phyloP scores from a whole-genome alignment of 1,140 invertebrate species.

The Doryteuthis pealeii region DNA sequence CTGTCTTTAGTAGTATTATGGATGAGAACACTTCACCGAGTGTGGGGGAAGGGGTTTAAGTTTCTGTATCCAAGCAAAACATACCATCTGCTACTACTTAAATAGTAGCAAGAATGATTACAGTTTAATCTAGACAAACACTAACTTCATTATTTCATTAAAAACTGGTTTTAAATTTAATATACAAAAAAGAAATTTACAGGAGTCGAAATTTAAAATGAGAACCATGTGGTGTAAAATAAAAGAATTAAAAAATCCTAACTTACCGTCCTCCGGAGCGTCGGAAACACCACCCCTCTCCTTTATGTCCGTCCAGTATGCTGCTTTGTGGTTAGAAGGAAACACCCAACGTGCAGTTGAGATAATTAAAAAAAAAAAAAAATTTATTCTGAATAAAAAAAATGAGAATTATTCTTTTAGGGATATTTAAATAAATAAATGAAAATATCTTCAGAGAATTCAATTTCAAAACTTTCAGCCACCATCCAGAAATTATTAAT shows the following conservation, averaged over 20 bases:
- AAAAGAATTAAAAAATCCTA: slow-evolving; percentile 14
- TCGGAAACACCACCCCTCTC: slow-evolving; percentile 96
- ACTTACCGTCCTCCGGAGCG: slow-evolving; percentile 91
- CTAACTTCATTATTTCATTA: too few species aligned
- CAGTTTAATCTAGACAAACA: too few species aligned
- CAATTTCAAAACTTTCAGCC: too few species aligned
- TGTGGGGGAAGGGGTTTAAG: too few species aligned
- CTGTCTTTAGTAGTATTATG: too few species aligned
- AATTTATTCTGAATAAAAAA: neutral
- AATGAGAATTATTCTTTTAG: neutral
- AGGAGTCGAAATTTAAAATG: neutral
- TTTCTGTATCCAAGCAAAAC: too few species aligned
- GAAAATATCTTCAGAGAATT: too few species aligned
- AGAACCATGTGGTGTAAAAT: slow-evolving; percentile 4
- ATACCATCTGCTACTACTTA: too few species aligned
- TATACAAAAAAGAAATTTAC: neutral
- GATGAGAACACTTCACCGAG: too few species aligned
- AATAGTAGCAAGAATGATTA: too few species aligned
- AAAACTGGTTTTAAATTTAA: neutral
- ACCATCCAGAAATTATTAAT: too few species aligned
- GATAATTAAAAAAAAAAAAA: slow-evolving; percentile 24
- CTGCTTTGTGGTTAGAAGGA: slow-evolving; percentile 50
- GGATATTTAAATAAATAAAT: too few species aligned
- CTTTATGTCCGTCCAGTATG: slow-evolving; percentile 86
- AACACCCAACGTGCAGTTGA: slow-evolving; percentile 31